Percentiles rank a stretch among this genome's conserved stretches.
These are phyloP conservation scores for Amphilophus citrinellus DNA, from an alignment of 2,113 vertebrate genomes.

Conservation along the genomic window DNA sequence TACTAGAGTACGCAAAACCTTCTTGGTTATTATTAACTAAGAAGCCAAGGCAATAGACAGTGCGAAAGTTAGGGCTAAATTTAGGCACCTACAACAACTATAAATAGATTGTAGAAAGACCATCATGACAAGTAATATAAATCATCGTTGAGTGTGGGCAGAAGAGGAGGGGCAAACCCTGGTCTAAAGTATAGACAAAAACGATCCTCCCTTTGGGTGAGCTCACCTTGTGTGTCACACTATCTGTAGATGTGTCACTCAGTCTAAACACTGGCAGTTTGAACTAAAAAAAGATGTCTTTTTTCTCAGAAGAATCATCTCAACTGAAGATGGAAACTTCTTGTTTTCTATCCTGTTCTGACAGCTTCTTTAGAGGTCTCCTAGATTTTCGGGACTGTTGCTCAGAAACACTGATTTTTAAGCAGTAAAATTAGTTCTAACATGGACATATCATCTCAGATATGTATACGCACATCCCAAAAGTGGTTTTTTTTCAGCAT, in stretches of 20 bases:
- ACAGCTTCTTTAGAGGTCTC: neutral
- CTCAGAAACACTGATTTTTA: conserved; percentile 9
- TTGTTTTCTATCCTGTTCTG: conserved; percentile 5
- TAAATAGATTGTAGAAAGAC: neutral
- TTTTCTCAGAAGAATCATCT: neutral
- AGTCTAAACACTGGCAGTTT: conserved; percentile 23
- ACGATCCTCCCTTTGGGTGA: neutral
- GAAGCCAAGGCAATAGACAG: neutral
- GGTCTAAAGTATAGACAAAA: conserved; percentile 16
- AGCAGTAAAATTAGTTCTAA: neutral
- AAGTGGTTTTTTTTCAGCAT: neutral
- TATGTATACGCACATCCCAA: neutral
- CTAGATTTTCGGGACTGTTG: neutral
- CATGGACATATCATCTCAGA: neutral
- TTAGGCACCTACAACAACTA: neutral
- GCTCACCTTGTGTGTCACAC: conserved; percentile 21
- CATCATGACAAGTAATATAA: conserved; percentile 1
- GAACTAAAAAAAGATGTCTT: neutral
- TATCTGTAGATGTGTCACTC: conserved; percentile 13
- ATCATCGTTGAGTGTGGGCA: neutral
- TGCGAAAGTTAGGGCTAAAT: neutral
- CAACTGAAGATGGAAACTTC: conserved; percentile 11
- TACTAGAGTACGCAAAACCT: neutral
- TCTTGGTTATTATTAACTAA: neutral
- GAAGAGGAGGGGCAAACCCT: conserved; percentile 9